A percentile compares a stretch with the other conserved stretches of the same genome.
phyloP scores from a whole-genome alignment of 2,797 vertebrate species.

The Enteromius afrohamiltoni region DNA sequence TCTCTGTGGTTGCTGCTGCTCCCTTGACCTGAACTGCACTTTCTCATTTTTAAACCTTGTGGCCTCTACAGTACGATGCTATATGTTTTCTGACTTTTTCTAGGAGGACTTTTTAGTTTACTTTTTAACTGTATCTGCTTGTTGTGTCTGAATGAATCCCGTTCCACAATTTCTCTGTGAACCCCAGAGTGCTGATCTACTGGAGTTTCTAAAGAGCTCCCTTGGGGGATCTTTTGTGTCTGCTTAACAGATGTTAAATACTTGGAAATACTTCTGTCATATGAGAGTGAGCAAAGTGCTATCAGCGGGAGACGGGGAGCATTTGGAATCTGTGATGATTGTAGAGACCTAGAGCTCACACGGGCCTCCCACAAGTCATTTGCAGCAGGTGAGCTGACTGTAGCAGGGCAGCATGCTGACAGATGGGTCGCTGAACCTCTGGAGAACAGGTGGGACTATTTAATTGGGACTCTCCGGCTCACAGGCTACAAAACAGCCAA shows the following conservation, averaged over 20 bases:
- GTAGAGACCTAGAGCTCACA: conserved; percentile 61
- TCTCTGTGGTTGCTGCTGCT: conserved; percentile 52
- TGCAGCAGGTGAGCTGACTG: conserved; percentile 64
- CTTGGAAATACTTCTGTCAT: conserved; percentile 36
- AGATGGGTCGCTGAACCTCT: conserved; percentile 61
- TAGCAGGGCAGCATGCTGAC: conserved; percentile 60
- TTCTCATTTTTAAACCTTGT: background rate
- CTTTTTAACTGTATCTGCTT: background rate
- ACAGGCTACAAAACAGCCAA: conserved; percentile 48
- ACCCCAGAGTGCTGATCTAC: conserved; percentile 12
- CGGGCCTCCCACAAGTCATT: conserved; percentile 58
- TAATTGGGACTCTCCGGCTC: conserved; percentile 70
- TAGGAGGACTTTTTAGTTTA: background rate
- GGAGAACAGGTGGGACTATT: conserved; percentile 69
- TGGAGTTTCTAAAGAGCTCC: conserved; percentile 30
- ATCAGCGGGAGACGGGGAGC: conserved; percentile 32
- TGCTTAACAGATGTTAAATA: conserved; percentile 49
- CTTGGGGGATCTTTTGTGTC: conserved; percentile 23
- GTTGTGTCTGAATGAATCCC: background rate
- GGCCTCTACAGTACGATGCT: background rate
- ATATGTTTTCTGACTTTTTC: background rate
- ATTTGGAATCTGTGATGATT: conserved; percentile 55
- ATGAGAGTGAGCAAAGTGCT: conserved; percentile 41
- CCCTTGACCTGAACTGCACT: conserved; percentile 36
- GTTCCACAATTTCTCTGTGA: background rate